Evolutionary conservation across 2,888 invertebrate species (phyloP).

Genomic region (Drosophila kambysellisi): DNA sequence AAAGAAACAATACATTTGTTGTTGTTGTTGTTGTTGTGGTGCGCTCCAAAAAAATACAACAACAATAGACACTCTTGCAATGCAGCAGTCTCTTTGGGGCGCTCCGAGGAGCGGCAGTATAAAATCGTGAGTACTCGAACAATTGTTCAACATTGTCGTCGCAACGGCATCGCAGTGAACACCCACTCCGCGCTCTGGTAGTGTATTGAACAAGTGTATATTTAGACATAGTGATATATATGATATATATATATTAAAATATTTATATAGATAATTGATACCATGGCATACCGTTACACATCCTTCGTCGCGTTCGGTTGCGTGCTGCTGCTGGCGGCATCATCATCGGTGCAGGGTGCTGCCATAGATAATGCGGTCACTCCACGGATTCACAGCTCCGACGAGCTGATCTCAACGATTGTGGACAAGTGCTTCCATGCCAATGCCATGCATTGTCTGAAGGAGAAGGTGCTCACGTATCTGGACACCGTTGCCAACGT

Average conservation of each 20-base stretch:
- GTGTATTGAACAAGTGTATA: slow-evolving; percentile 53
- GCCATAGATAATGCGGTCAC: slow-evolving; percentile 86
- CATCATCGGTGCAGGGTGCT: slow-evolving; percentile 85
- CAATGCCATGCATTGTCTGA: slow-evolving; percentile 90
- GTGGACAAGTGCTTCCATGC: slow-evolving; percentile 90
- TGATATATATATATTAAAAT: slow-evolving; percentile 7
- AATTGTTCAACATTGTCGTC: slow-evolving; percentile 85
- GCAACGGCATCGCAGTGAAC: slow-evolving; percentile 83
- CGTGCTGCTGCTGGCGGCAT: slow-evolving; percentile 86
- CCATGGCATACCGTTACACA: slow-evolving; percentile 81
- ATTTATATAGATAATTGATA: slow-evolving; percentile 60
- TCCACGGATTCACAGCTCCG: slow-evolving; percentile 88
- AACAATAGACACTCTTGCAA: slow-evolving; percentile 20
- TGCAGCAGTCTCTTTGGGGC: slow-evolving; percentile 41
- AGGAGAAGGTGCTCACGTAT: slow-evolving; percentile 91
- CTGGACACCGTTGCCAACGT: slow-evolving; percentile 90
- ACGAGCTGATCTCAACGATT: slow-evolving; percentile 89
- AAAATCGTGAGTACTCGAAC: slow-evolving; percentile 84
- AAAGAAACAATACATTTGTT: slow-evolving; percentile 29
- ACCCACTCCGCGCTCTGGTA: slow-evolving; percentile 72
- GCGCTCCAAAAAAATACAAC: slow-evolving; percentile 57
- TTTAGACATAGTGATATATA: neutral
- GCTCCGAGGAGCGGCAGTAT: slow-evolving; percentile 85
- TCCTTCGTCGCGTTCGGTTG: slow-evolving; percentile 87
- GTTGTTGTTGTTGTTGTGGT: slow-evolving; percentile 29